Conservation (phyloP, 1,140 invertebrate genomes). For the Neodiprion pinetum region DNA sequence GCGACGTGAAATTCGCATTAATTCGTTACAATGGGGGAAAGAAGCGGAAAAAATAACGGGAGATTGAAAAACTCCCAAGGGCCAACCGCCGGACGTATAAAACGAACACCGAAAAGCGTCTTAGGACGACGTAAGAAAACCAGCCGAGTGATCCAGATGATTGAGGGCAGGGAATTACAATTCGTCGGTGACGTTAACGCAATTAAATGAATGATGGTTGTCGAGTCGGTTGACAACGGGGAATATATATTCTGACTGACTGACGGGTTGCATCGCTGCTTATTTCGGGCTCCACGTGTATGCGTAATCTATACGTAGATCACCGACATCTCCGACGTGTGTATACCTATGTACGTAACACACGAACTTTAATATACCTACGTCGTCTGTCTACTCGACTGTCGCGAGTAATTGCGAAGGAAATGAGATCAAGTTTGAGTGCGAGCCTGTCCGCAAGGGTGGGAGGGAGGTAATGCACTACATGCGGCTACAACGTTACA, state of each 20-base stretch:
- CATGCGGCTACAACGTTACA: neutral
- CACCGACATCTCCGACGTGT: neutral
- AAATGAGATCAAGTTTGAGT: conserved; percentile 56
- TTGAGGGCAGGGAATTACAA: conserved; percentile 35
- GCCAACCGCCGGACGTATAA: too few species aligned
- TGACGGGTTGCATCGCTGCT: conserved; percentile 4
- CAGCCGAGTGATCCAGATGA: conserved; percentile 18
- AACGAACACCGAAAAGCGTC: too few species aligned
- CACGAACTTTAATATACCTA: neutral
- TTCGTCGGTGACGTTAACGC: conserved; percentile 36
- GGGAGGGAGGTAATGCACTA: neutral
- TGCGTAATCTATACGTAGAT: conserved; percentile 13
- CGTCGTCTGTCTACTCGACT: neutral
- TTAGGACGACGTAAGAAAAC: conserved; percentile 10
- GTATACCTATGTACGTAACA: neutral
- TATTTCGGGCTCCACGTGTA: conserved; percentile 8
- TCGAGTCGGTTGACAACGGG: conserved; percentile 33
- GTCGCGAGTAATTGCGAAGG: conserved; percentile 33
- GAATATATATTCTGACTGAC: conserved; percentile 17
- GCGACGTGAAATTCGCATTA: too few species aligned
- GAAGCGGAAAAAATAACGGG: too few species aligned
- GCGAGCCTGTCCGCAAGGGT: conserved; percentile 29
- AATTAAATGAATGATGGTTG: conserved; percentile 42
- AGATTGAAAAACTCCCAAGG: too few species aligned
- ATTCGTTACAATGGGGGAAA: too few species aligned